Percentiles rank a stretch among this genome's conserved stretches.
phyloP scores from a whole-genome alignment of 1,140 invertebrate genomes.

The Magallana gigas region DNA sequence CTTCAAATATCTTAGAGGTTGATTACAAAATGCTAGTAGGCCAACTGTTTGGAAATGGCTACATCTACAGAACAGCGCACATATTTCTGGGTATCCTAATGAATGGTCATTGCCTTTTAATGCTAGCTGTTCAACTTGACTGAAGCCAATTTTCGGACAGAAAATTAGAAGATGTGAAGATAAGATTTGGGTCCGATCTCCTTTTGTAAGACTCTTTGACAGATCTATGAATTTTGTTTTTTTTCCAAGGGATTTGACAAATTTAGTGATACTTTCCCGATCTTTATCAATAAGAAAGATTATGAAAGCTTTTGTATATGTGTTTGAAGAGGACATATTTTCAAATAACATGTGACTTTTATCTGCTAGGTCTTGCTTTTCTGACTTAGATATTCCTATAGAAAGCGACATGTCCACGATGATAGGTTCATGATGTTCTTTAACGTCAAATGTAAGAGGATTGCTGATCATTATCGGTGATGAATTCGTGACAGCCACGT shows the following conservation, averaged over 20 bases:
- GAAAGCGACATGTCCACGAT: too few relatives aligned
- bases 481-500: background rate
- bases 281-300: background rate
- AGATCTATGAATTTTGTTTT: background rate
- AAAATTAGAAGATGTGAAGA: background rate
- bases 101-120: too few relatives aligned
- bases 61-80: too few relatives aligned
- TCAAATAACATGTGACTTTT: background rate
- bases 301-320: background rate
- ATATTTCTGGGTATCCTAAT: too few relatives aligned
- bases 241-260: background rate
- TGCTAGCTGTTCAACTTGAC: too few relatives aligned
- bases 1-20: too few relatives aligned
- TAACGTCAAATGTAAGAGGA: too few relatives aligned
- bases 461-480: background rate
- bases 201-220: background rate
- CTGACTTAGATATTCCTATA: background rate
- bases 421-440: too few relatives aligned
- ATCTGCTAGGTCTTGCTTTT: background rate
- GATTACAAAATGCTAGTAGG: too few relatives aligned
- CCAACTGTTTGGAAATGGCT: too few relatives aligned
- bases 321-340: background rate
- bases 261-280: background rate
- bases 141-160: background rate
- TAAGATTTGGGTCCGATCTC: background rate